Percentiles rank a stretch among this genome's conserved stretches.
Conservation (phyloP, 2,888 invertebrate genomes). For the Schrankia costaestrigalis region DNA sequence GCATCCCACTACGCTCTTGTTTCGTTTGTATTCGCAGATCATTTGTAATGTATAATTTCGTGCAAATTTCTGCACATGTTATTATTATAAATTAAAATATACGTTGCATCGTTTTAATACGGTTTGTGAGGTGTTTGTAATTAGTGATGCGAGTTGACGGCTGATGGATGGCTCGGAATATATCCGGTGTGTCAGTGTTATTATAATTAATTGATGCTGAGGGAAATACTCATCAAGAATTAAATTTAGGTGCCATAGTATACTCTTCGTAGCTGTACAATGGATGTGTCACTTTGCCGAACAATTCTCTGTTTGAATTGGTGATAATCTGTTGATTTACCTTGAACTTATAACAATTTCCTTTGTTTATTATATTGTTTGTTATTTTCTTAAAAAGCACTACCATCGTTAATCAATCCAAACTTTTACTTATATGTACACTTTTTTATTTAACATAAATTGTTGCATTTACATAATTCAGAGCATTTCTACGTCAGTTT, state of each 20-base stretch:
- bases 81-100: slow-evolving; percentile 74
- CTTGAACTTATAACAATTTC: too few species aligned
- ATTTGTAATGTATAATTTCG: slow-evolving; percentile 12
- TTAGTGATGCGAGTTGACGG: slow-evolving; percentile 57
- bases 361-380: too few species aligned
- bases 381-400: too few species aligned
- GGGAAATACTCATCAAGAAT: slow-evolving; percentile 24
- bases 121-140: slow-evolving; percentile 60
- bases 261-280: too few species aligned
- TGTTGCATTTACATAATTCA: too few species aligned
- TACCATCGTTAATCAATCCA: too few species aligned
- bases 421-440: too few species aligned
- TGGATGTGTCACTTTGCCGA: too few species aligned
- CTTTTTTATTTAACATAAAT: too few species aligned
- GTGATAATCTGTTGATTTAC: too few species aligned
- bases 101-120: slow-evolving; percentile 66
- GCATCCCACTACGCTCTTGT: slow-evolving; percentile 29
- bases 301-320: too few species aligned
- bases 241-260: slow-evolving; percentile 24
- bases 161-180: slow-evolving; percentile 47
- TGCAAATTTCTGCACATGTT: slow-evolving; percentile 47
- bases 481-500: too few species aligned
- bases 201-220: slow-evolving; percentile 36
- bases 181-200: slow-evolving; percentile 38
- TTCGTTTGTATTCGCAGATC: slow-evolving; percentile 23